Conservation (phyloP, 2,113 vertebrate genomes). For the Stegostoma tigrinum region DNA sequence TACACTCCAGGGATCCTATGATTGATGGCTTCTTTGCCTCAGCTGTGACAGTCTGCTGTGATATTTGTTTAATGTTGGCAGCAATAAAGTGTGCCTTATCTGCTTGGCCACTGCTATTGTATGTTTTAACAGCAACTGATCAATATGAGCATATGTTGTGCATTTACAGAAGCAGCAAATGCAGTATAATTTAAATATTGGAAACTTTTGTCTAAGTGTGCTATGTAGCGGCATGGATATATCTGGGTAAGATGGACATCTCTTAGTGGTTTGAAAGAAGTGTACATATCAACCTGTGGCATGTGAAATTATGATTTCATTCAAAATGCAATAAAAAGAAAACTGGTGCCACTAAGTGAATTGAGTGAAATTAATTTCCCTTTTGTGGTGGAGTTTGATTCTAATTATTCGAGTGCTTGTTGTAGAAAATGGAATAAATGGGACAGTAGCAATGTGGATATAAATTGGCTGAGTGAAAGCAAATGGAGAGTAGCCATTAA, state of each 20-base stretch:
- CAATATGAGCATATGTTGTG: not conserved
- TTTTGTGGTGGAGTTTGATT: not conserved
- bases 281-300: not conserved
- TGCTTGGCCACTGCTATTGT: not conserved
- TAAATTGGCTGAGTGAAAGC: too few relatives aligned
- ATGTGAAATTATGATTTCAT: not conserved
- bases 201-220: not conserved
- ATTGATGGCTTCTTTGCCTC: not conserved
- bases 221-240: not conserved
- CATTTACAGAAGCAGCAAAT: not conserved
- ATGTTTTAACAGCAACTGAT: slow-evolving; percentile 21
- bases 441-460: too few relatives aligned
- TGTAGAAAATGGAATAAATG: too few relatives aligned
- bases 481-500: too few relatives aligned
- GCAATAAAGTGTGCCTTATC: not conserved
- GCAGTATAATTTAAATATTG: not conserved
- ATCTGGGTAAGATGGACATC: not conserved
- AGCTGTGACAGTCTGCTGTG: not conserved
- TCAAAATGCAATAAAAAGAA: not conserved
- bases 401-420: not conserved
- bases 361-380: not conserved
- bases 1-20: too few relatives aligned
- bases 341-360: not conserved
- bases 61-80: not conserved
- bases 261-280: not conserved